Evolutionary conservation across 2,797 vertebrate genomes (phyloP), one percentile per base, ranked within the genome.

Genomic region (Gymnocypris eckloni): DNA sequence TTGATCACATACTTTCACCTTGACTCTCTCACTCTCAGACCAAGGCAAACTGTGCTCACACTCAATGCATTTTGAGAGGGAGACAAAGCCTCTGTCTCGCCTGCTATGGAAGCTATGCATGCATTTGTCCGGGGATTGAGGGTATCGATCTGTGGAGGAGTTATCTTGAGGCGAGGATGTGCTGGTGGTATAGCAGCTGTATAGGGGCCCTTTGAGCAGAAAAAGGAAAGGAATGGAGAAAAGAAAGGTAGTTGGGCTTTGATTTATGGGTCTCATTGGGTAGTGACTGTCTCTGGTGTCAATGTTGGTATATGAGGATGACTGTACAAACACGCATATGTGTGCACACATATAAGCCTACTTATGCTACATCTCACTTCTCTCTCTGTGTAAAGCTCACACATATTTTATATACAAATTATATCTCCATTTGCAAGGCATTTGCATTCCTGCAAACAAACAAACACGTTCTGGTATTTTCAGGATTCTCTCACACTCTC

Each of bases 1-100:
- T 88, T 88, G 75, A 88, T 90, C 82, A 72, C 75, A 67, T 85
- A 78, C 45, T 28, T 88, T 89, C 69, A 89, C 85, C 79, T 88
- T 85, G 71, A 79, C 72, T 75, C 56, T 54, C 81, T 50, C 54
- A 72, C 73, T 86, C 82, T 25, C 12, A 64, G 54, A 61, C 67
- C 22, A 52, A 59, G 41, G 83, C 79, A 73, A 83, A 85, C n/a
- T 79, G 64, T 79, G 82, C 75, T 43, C 56, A 82, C 70, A 85
- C 56, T 50, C 20, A 59, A 54, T 85, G 82, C 73, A 86, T 88
- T 82, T 50, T 22, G 59, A 48, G 79, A 84, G 25, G 41, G 18
- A 84, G 72, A 67, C 82, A 87, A 86, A 70, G 82, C 69, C 59
- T 15, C 59, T 76, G 41, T 70, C 67, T 77, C 25, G 50, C 25